Evolutionary conservation across 2,797 vertebrate genomes (phyloP).

Genomic region (Micropoecilia bifurca): DNA sequence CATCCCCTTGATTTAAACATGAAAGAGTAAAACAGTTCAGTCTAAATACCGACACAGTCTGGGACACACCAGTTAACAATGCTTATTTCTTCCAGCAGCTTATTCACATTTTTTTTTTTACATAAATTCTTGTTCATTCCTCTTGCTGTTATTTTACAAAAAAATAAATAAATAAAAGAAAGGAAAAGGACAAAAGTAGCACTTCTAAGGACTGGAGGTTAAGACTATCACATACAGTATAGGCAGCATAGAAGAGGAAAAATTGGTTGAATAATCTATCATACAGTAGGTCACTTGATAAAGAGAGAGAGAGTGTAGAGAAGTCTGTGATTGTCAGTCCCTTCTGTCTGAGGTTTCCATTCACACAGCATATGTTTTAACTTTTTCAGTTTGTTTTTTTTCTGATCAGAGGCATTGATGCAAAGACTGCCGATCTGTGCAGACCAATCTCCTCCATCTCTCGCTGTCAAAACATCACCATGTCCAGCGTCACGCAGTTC

Average conservation of each 20-base stretch:
- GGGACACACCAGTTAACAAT: conserved; percentile 59
- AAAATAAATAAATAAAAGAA: conserved; percentile 14
- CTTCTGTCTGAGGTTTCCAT: conserved; percentile 61
- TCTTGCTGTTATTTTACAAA: conserved; percentile 56
- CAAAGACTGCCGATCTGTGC: conserved; percentile 34
- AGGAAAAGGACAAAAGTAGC: conserved; percentile 58
- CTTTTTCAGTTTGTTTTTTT: conserved; percentile 6
- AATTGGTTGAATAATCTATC: conserved; percentile 68
- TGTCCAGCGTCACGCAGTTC: conserved; percentile 49
- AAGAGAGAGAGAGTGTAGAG: conserved; percentile 66
- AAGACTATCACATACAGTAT: conserved; percentile 77
- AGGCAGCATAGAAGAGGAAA: conserved; percentile 79
- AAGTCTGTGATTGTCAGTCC: conserved; percentile 81
- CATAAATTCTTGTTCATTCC: conserved; percentile 72
- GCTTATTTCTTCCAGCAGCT: conserved; percentile 68
- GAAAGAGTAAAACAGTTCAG: conserved; percentile 55
- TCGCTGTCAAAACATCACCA: conserved; percentile 34
- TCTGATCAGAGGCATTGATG: conserved; percentile 40
- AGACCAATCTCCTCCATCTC: conserved; percentile 39
- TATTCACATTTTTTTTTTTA: conserved; percentile 80
- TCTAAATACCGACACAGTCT: conserved; percentile 66
- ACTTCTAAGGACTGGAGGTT: conserved; percentile 75
- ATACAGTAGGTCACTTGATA: conserved; percentile 80
- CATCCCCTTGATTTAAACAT: conserved; percentile 39
- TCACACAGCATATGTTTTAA: conserved; percentile 55